A percentile compares a stretch with the other conserved stretches of the same genome.
Conservation (phyloP, 64 coral and sea anemone species). For the Pocillopora damicornis region DNA sequence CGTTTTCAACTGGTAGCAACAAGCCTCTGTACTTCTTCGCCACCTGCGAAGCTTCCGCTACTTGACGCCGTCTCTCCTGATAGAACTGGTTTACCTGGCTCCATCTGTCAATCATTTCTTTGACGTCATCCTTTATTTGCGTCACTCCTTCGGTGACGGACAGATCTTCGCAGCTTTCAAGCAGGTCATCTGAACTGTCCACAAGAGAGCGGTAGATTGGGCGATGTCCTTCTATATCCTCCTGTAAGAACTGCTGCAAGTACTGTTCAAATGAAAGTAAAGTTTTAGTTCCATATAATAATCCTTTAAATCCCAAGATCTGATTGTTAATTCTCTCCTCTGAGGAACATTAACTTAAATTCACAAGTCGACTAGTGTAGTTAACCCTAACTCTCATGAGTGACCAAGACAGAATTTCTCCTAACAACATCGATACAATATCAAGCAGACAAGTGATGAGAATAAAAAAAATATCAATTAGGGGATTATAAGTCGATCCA, state of each 20-base stretch:
- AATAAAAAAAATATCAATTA: too few species aligned
- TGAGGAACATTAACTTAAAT: too few species aligned
- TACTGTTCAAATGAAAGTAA: constrained; percentile 33
- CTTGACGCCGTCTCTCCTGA: constrained; percentile 59
- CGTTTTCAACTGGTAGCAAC: constrained; percentile 70
- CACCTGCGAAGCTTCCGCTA: constrained; percentile 60
- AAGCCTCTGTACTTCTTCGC: constrained; percentile 85
- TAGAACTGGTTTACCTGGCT: constrained; percentile 77
- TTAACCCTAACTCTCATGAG: too few species aligned
- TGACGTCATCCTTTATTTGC: constrained; percentile 66
- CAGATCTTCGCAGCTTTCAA: constrained; percentile 65
- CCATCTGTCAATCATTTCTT: constrained; percentile 74
- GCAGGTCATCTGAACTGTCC: constrained; percentile 57
- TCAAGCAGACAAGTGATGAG: too few species aligned
- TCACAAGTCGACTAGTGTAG: too few species aligned
- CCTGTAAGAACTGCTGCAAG: constrained; percentile 86
- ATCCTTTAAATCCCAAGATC: not conserved
- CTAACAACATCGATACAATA: too few species aligned
- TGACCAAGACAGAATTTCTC: too few species aligned
- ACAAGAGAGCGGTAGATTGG: constrained; percentile 83
- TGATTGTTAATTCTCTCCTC: too few species aligned
- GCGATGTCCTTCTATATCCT: constrained; percentile 87
- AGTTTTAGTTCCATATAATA: not conserved
- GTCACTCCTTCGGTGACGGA: constrained; percentile 77
- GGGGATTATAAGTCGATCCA: too few species aligned